A percentile compares a stretch with the other conserved stretches of the same genome.
phyloP scores from a whole-genome alignment of 2,797 vertebrate genomes.

The Clarias platycephalus region DNA sequence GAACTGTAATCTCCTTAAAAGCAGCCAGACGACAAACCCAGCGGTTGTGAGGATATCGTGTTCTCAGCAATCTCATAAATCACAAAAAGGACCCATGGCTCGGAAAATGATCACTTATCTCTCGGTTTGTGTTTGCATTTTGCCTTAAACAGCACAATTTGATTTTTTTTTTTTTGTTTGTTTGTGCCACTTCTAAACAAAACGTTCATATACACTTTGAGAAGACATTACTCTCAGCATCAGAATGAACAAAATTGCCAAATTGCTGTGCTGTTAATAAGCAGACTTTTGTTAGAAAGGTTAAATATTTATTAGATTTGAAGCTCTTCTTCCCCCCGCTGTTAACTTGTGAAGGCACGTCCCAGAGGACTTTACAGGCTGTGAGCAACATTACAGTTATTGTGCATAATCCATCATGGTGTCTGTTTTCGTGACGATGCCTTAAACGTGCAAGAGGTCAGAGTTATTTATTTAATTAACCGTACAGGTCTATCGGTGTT shows the following conservation, averaged over 20 bases:
- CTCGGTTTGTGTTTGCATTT: not conserved
- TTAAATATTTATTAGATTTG: not conserved
- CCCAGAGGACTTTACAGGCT: not conserved
- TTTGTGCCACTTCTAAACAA: not conserved
- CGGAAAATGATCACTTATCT: not conserved
- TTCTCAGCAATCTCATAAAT: not conserved
- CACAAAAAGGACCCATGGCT: not conserved
- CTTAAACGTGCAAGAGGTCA: not conserved
- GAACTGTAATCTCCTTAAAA: not conserved
- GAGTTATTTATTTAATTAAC: not conserved
- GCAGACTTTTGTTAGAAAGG: not conserved
- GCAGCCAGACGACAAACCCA: not conserved
- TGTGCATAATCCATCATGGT: constrained; percentile 8
- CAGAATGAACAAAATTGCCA: not conserved
- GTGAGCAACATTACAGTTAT: constrained; percentile 3
- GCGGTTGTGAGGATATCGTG: not conserved
- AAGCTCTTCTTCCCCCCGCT: not conserved
- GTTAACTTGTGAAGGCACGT: not conserved
- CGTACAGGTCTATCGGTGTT: not conserved
- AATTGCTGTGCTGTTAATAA: not conserved
- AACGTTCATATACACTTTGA: not conserved
- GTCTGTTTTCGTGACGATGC: not conserved
- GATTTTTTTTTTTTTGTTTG: not conserved
- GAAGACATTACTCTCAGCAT: not conserved
- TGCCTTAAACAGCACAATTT: not conserved